Evolutionary conservation across 2,888 invertebrate genomes (phyloP), one percentile per base, ranked within the genome.

Genomic region (Oscheius onirici): DNA sequence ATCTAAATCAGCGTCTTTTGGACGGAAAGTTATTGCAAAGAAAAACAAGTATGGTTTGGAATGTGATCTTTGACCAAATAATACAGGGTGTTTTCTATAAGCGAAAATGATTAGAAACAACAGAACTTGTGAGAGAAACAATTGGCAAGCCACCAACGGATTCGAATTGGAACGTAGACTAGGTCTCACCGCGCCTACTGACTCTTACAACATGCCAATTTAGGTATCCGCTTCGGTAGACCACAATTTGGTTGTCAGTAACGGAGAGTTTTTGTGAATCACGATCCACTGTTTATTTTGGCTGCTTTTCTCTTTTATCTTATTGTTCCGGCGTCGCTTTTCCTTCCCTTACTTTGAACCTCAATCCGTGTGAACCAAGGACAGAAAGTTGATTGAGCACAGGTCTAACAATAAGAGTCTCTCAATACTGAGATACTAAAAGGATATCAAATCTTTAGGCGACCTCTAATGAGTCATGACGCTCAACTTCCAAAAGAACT

Each of bases 401-500:
- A n/a, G n/a, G n/a, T n/a, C n/a, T n/a, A n/a, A n/a, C n/a, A n/a
- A n/a, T n/a, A n/a, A n/a, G n/a, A n/a, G n/a, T n/a, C n/a, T n/a
- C n/a, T n/a, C n/a, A n/a, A n/a, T n/a, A n/a, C n/a, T n/a, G n/a
- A n/a, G n/a, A n/a, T n/a, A n/a, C n/a, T n/a, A n/a, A n/a, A n/a
- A n/a, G n/a, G n/a, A n/a, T n/a, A n/a, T n/a, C n/a, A n/a, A n/a
- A n/a, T 60, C 60, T 20, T 17, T 10, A 24, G 44, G 43, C 40
- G 22, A 60, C 22, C 40, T 20, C 34, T 34, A 34, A 34, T 34
- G 13, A 17, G 2, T 41, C 22, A 84, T 84, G 84, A 81, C 84
- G 8, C 75, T 83, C 34, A 84, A 84, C 75, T 76, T 83, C 73
- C 69, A 77, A 24, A 74, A 75, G 60, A 71, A 84, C 72, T 77